Evolutionary conservation across 2,113 vertebrate species (phyloP), one percentile per base, ranked within the genome.

Genomic region (Mustela lutreola): DNA sequence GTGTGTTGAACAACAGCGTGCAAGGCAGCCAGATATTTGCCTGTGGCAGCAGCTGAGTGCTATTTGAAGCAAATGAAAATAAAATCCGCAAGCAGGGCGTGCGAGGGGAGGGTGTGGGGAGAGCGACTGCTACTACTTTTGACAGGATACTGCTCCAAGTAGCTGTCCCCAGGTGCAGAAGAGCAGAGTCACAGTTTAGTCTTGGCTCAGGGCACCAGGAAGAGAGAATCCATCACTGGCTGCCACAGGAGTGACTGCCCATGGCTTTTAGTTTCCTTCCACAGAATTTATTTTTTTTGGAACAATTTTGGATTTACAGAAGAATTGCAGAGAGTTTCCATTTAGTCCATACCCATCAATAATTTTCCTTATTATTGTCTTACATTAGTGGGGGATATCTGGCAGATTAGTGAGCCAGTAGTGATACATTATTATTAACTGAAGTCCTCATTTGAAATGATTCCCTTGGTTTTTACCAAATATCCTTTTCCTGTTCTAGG

Each of bases 21-120:
- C 33, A 1, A 89, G 83, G 60, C 80, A 73, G 91, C 53, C 76
- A 79, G 88, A 92, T 76, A 83, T 36, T 83, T 62, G 95, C 89
- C 94, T 67, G 91, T 63, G 81, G 94, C 33, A 7, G 80, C 93
- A 31, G 39, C 84, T 83, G 92, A 96, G 76, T 7, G 63, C 88
- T 65, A 26, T 81, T 5, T 70, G 65, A 95, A 96, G 85, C n/a
- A 86, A 86, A 88, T 42, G 62, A 58, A 94, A 95, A 96, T 65
- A 94, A 82, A 95, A 95, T 84, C 84, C 4, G 0, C 7, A 16
- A 62, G 65, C 71, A 86, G 94, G 80, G 58, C 0, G 10, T 2
- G 0, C 0, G 0, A 91, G 45, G 78, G n/a, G 78, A 81, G 53
- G 36, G n/a, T 33, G 5, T 0, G 15, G 22, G 50, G 53, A 89